Percentiles rank a stretch among this genome's conserved stretches.
These are phyloP conservation scores for Laterallus jamaicensis DNA, from an alignment of 2,113 vertebrate genomes.

Conservation along the genomic window DNA sequence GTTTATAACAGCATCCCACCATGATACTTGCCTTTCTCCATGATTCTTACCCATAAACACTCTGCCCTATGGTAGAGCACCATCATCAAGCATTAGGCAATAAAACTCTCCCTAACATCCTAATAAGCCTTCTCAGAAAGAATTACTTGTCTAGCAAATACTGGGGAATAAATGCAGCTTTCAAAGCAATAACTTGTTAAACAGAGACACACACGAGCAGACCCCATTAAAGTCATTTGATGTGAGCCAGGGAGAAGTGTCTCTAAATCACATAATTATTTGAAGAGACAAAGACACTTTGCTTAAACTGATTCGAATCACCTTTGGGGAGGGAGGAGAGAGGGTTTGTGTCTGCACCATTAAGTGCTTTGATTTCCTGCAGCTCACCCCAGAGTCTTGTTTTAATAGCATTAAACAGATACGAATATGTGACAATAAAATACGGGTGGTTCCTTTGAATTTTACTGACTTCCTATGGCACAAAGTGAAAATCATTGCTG, in stretches of 20 bases:
- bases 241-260: not conserved
- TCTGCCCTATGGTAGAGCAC: too few relatives aligned
- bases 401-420: not conserved
- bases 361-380: conserved; percentile 27
- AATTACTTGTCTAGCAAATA: conserved; percentile 5
- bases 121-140: conserved; percentile 3
- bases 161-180: not conserved
- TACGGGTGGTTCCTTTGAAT: conserved; percentile 7
- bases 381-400: not conserved
- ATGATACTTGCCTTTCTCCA: too few relatives aligned
- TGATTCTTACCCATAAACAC: too few relatives aligned
- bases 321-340: conserved; percentile 31
- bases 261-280: conserved; percentile 66
- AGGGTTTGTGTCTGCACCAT: not conserved
- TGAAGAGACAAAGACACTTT: conserved; percentile 14
- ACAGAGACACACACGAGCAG: not conserved
- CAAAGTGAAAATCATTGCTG: not conserved
- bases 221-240: conserved; percentile 39
- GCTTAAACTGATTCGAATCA: conserved; percentile 42
- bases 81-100: too few relatives aligned
- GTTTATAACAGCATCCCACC: too few relatives aligned
- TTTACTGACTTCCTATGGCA: not conserved
- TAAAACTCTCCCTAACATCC: too few relatives aligned
- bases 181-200: conserved; percentile 34
- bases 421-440: conserved; percentile 16